Percentiles rank a stretch among this genome's conserved stretches.
Conservation (phyloP, 2,797 vertebrate genomes). For the Pangasius krempfi region DNA sequence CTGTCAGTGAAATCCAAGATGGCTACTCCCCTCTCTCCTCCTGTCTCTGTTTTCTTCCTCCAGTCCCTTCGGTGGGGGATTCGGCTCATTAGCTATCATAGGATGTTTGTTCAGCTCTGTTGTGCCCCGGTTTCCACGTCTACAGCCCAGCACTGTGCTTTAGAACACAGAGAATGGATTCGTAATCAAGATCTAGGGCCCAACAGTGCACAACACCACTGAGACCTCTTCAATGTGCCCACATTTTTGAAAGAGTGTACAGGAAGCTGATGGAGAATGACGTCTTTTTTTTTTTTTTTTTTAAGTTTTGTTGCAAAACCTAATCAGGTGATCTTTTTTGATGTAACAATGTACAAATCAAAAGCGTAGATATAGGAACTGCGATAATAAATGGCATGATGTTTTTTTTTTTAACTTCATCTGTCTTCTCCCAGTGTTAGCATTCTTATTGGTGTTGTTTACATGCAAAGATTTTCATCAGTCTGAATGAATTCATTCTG, state of each 20-base stretch:
- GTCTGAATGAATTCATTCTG: neutral
- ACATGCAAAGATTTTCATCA: neutral
- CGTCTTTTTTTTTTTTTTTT: neutral
- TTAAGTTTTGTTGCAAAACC: constrained; percentile 7
- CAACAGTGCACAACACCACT: constrained; percentile 32
- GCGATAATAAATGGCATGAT: constrained; percentile 11
- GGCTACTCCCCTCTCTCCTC: constrained; percentile 48
- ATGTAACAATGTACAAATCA: constrained; percentile 42
- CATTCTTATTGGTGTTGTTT: neutral
- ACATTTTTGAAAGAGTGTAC: constrained; percentile 16
- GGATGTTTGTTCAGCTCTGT: constrained; percentile 68
- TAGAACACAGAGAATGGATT: constrained; percentile 62
- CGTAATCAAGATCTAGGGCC: constrained; percentile 64
- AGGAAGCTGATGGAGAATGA: constrained; percentile 38
- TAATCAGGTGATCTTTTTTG: constrained; percentile 30
- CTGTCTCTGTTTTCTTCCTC: constrained; percentile 36
- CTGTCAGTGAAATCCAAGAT: constrained; percentile 78
- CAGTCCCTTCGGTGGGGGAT: constrained; percentile 56
- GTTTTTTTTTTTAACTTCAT: neutral
- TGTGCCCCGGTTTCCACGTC: constrained; percentile 59
- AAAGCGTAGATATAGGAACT: neutral
- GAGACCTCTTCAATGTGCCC: constrained; percentile 45
- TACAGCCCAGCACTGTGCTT: constrained; percentile 45
- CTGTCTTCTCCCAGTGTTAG: too few species aligned
- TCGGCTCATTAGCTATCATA: constrained; percentile 66